These are phyloP conservation scores for Punctoribates punctum DNA, from an alignment of 2,888 invertebrate genomes.

Conservation along the genomic window DNA sequence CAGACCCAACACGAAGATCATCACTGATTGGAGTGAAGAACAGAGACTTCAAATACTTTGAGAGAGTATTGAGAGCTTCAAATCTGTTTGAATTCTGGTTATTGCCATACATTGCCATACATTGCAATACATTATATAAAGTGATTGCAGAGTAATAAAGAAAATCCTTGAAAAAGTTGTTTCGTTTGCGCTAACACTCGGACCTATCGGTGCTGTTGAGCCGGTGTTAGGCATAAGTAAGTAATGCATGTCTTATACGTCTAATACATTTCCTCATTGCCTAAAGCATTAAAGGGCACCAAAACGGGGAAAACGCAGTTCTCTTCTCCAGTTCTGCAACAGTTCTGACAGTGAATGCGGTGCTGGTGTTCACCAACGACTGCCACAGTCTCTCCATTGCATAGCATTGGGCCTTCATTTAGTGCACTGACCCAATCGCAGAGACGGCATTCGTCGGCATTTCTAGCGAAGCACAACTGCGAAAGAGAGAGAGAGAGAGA, in stretches of 20 bases:
- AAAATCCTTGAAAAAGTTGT: slow-evolving; percentile 38
- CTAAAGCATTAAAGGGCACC: slow-evolving; percentile 20
- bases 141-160: slow-evolving; percentile 23
- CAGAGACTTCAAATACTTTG: background rate
- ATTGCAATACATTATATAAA: slow-evolving; percentile 19
- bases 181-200: slow-evolving; percentile 8
- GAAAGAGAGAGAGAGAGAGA: background rate
- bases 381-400: background rate
- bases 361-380: background rate
- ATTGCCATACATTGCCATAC: no score
- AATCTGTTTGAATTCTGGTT: background rate
- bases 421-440: slow-evolving; percentile 31
- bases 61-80: background rate
- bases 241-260: slow-evolving; percentile 31
- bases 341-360: background rate
- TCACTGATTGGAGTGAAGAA: background rate
- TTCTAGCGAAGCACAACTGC: slow-evolving; percentile 10
- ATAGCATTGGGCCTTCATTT: slow-evolving; percentile 24
- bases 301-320: background rate
- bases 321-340: background rate
- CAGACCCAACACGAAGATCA: slow-evolving; percentile 28
- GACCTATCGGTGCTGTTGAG: slow-evolving; percentile 28
- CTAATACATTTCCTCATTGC: slow-evolving; percentile 36
- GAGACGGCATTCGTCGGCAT: slow-evolving; percentile 27
- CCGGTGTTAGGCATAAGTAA: slow-evolving; percentile 20